Evolutionary conservation across 2,888 invertebrate species (phyloP), one percentile per base, ranked within the genome.

Genomic region (Ophonus ardosiacus): DNA sequence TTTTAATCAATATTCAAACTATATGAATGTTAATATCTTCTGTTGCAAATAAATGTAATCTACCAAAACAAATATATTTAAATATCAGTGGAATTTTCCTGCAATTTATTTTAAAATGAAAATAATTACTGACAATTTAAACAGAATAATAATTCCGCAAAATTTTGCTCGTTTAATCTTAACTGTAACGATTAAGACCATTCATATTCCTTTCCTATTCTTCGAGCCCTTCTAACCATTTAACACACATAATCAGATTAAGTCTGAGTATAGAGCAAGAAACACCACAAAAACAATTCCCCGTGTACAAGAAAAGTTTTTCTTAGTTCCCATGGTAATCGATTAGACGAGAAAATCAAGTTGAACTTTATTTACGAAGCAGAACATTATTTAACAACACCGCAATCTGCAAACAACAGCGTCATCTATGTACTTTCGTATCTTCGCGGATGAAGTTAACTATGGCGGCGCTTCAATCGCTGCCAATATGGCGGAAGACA

Each of bases 331-430:
- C 68, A 31, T 24, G 38, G 2, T 31, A 38, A 68, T 68, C 68
- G 68, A 68, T 68, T 61, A 3, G 15, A 7, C 68, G n/a, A 68
- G 31, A 68, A 68, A 68, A 68, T 15, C 15, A 68, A 68, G n/a
- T 15, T 13, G 13, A 24, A 1, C 21, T 24, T 21, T 8, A 21
- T 21, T 68, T 15, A 68, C 68, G 38, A 38, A 7, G n/a, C 68
- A 68, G 68, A 68, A 38, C 68, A 68, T 15, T 38, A 68, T 68
- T n/a, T 31, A 3, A 38, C 15, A n/a, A 68, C 21, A 21, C 63
- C 8, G 17, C 15, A 59, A 15, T 13, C 63, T 18, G 63, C 18
- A 15, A 68, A 3, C 63, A 7, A 31, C 65, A 65, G 1, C 10
- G 43, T 24, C 24, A 24, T 24, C 24, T 24, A 24, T 5, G 31